Percentiles rank a stretch among this genome's conserved stretches.
These are phyloP conservation scores for Tyrophagus putrescentiae DNA, from an alignment of 1,140 invertebrate species.

Conservation along the genomic window DNA sequence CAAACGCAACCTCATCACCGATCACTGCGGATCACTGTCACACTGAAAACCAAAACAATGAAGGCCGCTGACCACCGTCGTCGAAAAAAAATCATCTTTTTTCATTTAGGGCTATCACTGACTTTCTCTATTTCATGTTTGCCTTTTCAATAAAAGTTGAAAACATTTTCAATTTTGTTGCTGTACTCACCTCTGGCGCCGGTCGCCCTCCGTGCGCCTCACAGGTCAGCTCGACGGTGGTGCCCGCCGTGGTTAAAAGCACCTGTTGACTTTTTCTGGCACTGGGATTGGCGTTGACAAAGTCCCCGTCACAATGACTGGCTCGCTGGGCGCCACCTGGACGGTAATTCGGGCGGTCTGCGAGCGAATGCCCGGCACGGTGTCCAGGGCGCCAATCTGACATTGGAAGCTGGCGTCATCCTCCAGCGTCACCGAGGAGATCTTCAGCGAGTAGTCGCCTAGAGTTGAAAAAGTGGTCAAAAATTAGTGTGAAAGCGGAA, in stretches of 20 bases:
- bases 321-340: conserved; percentile 64
- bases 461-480: not conserved
- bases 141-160: too few species aligned
- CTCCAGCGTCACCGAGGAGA: conserved; percentile 36
- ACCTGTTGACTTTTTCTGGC: not conserved
- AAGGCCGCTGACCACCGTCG: too few species aligned
- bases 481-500: not conserved
- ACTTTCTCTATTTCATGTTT: too few species aligned
- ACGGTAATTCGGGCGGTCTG: conserved; percentile 34
- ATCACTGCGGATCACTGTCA: too few species aligned
- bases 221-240: conserved; percentile 73
- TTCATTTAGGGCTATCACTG: too few species aligned
- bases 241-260: conserved; percentile 67
- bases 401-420: conserved; percentile 42
- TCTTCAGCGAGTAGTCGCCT: conserved; percentile 40
- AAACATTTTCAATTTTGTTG: too few species aligned
- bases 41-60: too few species aligned
- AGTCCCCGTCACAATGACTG: conserved; percentile 59
- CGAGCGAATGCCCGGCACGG: conserved; percentile 33
- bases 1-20: too few species aligned
- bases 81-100: too few species aligned
- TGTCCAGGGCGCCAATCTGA: conserved; percentile 38
- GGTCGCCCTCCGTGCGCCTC: conserved; percentile 75
- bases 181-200: conserved; percentile 64
- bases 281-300: conserved; percentile 25